A percentile compares a stretch with the other conserved stretches of the same genome.
Evolutionary conservation across 2,888 invertebrate species (phyloP).

Genomic region (Cabera pusaria): DNA sequence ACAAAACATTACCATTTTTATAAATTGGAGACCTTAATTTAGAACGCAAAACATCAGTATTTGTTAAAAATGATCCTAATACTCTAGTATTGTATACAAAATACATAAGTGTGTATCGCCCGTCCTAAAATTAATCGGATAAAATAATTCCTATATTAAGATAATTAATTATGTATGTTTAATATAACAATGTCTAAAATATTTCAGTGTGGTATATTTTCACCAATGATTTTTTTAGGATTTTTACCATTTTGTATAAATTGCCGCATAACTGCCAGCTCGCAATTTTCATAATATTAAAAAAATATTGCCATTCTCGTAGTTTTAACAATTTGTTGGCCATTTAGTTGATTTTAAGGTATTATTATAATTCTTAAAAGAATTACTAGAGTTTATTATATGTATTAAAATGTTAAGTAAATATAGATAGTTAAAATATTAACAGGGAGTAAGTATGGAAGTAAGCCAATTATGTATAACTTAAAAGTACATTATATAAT

Average conservation of each 20-base stretch:
- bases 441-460: conserved; percentile 35
- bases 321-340: too few species aligned
- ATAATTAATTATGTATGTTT: background rate
- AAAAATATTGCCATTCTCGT: too few species aligned
- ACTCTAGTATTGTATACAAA: too few species aligned
- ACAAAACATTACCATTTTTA: too few species aligned
- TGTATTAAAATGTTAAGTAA: conserved; percentile 10
- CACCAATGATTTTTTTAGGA: conserved; percentile 4
- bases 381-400: conserved; percentile 5
- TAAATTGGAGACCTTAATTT: too few species aligned
- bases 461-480: conserved; percentile 37
- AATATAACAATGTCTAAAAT: conserved; percentile 21
- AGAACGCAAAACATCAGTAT: too few species aligned
- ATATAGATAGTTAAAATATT: conserved; percentile 14
- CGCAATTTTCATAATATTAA: too few species aligned
- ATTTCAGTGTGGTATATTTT: conserved; percentile 7
- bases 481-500: too few species aligned
- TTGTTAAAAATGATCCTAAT: too few species aligned
- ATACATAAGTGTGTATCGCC: conserved; percentile 9
- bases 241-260: conserved; percentile 1
- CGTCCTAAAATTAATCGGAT: conserved; percentile 18
- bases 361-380: conserved; percentile 2
- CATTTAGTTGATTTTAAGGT: too few species aligned
- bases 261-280: background rate
- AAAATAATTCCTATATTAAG: conserved; percentile 6